Conservation (phyloP, 2,888 invertebrate species). For the Acleris holmiana region DNA sequence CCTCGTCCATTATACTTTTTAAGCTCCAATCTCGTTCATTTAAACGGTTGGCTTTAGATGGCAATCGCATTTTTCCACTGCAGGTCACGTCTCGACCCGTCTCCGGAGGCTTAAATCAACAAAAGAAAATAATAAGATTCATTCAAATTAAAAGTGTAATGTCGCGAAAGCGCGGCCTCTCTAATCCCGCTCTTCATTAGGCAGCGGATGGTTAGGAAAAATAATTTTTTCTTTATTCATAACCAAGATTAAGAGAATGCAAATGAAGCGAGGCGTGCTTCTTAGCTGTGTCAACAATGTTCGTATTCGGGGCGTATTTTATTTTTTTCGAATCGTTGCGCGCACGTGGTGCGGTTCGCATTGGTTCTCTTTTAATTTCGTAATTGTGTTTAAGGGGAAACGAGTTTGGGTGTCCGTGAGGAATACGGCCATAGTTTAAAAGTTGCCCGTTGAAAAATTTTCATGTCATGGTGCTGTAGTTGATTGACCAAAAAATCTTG, state of each 20-base stretch:
- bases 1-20: constrained; percentile 88
- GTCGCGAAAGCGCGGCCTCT: constrained; percentile 75
- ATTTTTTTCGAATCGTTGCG: constrained; percentile 53
- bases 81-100: constrained; percentile 87
- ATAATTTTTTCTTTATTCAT: constrained; percentile 84
- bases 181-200: constrained; percentile 82
- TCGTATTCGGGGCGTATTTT: constrained; percentile 56
- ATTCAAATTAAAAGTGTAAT: constrained; percentile 90
- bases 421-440: too few species aligned
- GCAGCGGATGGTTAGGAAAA: constrained; percentile 71
- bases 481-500: too few species aligned
- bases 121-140: constrained; percentile 88
- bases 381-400: constrained; percentile 18
- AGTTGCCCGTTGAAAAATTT: too few species aligned
- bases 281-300: constrained; percentile 83
- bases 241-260: constrained; percentile 83
- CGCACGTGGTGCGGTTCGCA: constrained; percentile 42
- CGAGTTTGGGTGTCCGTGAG: too few species aligned
- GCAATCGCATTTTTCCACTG: constrained; percentile 89
- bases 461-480: too few species aligned
- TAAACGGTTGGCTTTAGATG: constrained; percentile 89
- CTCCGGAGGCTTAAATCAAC: constrained; percentile 88
- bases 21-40: constrained; percentile 89
- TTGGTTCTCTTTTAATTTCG: constrained; percentile 34
- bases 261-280: constrained; percentile 81